Evolutionary conservation across 2,888 invertebrate species (phyloP).

Genomic region (Piscicola geometra): DNA sequence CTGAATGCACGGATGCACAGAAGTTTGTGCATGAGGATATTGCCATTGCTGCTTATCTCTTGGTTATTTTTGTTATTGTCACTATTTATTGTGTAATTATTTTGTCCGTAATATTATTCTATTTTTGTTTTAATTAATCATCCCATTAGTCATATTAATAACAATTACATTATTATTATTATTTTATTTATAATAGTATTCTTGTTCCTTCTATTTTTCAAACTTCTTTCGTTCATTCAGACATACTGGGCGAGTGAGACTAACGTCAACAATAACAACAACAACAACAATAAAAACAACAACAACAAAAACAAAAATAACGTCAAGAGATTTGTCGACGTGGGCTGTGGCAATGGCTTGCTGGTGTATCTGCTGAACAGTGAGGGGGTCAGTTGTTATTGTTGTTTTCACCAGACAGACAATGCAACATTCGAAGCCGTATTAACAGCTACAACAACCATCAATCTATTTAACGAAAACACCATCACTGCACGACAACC

Average conservation of each 20-base stretch:
- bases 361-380: constrained; percentile 76
- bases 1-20: constrained; percentile 83
- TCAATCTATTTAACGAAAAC: too few species aligned
- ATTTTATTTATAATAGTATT: neutral
- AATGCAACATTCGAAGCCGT: too few species aligned
- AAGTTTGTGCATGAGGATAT: constrained; percentile 96
- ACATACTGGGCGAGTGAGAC: neutral
- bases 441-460: too few species aligned
- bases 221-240: neutral
- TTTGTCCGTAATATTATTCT: neutral
- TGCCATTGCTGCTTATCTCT: constrained; percentile 65
- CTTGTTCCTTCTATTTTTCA: neutral
- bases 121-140: neutral
- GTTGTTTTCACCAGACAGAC: neutral
- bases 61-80: constrained; percentile 40
- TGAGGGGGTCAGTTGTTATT: constrained; percentile 65
- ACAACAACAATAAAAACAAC: too few species aligned
- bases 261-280: too few species aligned
- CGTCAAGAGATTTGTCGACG: constrained; percentile 71
- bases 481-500: too few species aligned
- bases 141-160: neutral
- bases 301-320: too few species aligned
- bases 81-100: too few species aligned
- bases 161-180: neutral
- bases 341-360: constrained; percentile 96